These are phyloP conservation scores for Grantiella picta DNA, from an alignment of 2,113 vertebrate species.

Conservation along the genomic window DNA sequence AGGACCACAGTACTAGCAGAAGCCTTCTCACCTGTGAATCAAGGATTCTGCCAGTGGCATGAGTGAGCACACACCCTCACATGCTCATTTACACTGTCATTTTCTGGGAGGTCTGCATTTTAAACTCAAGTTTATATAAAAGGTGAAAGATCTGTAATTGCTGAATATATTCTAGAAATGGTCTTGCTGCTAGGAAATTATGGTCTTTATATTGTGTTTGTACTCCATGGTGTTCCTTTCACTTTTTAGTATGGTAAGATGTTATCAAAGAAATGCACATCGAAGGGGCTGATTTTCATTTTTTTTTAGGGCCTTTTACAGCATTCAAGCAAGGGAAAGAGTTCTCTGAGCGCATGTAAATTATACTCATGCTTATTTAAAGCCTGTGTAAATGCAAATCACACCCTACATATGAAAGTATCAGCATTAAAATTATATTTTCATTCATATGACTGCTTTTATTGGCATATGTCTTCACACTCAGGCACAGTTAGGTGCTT, in stretches of 20 bases:
- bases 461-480: constrained; percentile 25
- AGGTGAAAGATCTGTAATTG: background rate
- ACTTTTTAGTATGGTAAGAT: background rate
- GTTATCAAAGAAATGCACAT: background rate
- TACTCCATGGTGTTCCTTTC: background rate
- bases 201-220: background rate
- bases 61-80: background rate
- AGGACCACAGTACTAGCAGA: background rate
- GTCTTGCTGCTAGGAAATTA: background rate
- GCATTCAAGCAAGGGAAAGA: background rate
- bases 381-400: constrained; percentile 55
- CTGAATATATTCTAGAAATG: background rate
- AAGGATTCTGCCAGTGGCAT: background rate
- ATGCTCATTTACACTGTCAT: background rate
- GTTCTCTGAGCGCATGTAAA: constrained; percentile 21
- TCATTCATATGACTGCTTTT: constrained; percentile 50
- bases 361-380: constrained; percentile 21
- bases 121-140: background rate
- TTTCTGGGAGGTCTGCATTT: background rate
- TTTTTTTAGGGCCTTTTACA: background rate
- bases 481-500: constrained; percentile 44
- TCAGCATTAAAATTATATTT: constrained; percentile 49
- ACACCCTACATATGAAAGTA: background rate
- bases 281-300: background rate
- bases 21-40: background rate